Base-by-base conservation (phyloP, 1,140 invertebrate species). In the Drosophila sproati region DNA sequence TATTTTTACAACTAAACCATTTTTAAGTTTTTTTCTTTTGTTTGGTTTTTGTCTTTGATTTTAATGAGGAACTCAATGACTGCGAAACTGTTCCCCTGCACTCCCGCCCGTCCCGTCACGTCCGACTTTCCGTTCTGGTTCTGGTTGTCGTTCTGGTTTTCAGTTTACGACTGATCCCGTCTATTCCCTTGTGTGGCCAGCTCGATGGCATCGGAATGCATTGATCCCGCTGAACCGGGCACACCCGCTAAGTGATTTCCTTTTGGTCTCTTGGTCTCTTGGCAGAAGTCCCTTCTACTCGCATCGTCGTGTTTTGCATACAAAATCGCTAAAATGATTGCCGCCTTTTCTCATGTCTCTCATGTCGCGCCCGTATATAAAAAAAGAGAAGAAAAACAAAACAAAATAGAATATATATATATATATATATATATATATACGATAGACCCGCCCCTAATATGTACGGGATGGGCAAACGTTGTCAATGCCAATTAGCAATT, bases 401-500 rank as follows among this genome's bases (percentile, higher is more conserved):
- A 59, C 28, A 54, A 29, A 61, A 62, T 60, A 54, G 55, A 43
- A 50, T 68, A 57, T 54, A 54, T 31, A 73, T 77, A 10, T 41
- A 43, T 1, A 10, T 20, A 20, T 20, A 20, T 20, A 12, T 12
- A 7, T 39, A 6, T 39, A 7, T 41, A 41, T 41, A 73, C 59
- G 60, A 72, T 66, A 39, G 54, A 51, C 59, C 47, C 45, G 41
- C 55, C 12, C 57, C 50, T 62, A 72, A 82, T 61, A 43, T 3
- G 5, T 35, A 3, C 34, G 32, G n/a, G n/a, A 39, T 47, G 41
- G 37, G 34, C 50, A 47, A 56, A 70, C 37, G 12, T 57, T 69
- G 57, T 80, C 69, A 74, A 64, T 86, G 67, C 54, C 82, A 86
- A 86, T 85, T 81, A 75, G 82, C 82, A 86, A 87, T 87, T 87